Conservation (phyloP, 2,888 invertebrate species). For the Stenchaetothrips biformis region DNA sequence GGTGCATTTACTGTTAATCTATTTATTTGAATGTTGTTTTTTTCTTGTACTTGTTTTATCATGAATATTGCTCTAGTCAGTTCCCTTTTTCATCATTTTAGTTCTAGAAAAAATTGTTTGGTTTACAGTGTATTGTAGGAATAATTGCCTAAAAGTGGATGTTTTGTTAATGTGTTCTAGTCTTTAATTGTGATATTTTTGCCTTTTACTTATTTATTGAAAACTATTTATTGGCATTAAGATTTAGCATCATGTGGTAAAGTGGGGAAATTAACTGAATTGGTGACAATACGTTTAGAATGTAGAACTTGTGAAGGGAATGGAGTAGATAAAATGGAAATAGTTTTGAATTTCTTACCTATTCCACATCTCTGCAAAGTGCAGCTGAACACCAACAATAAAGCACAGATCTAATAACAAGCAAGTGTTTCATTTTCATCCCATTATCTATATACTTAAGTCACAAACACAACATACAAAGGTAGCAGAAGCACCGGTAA, state of each 20-base stretch:
- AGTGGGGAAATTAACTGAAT: background rate
- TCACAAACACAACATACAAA: background rate
- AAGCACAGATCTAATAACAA: background rate
- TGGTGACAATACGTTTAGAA: conserved; percentile 8
- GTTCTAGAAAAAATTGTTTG: background rate
- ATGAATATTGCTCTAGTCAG: too few relatives aligned
- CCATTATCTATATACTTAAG: background rate
- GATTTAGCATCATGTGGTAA: background rate
- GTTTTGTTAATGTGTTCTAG: conserved; percentile 18
- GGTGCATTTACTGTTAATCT: too few relatives aligned
- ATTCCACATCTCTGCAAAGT: background rate
- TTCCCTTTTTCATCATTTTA: background rate
- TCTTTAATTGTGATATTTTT: conserved; percentile 20
- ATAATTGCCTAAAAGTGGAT: background rate
- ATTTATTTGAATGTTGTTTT: too few relatives aligned
- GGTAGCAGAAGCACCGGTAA: background rate
- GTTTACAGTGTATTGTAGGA: background rate
- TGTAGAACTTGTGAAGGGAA: background rate
- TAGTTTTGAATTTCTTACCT: background rate
- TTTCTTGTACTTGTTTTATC: too few relatives aligned
- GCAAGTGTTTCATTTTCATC: background rate
- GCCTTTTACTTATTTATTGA: background rate
- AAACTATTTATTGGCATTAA: background rate
- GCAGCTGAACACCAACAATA: background rate
- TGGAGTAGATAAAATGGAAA: background rate